These are phyloP conservation scores for Coenonympha glycerion DNA, from an alignment of 2,888 invertebrate species.

Conservation along the genomic window DNA sequence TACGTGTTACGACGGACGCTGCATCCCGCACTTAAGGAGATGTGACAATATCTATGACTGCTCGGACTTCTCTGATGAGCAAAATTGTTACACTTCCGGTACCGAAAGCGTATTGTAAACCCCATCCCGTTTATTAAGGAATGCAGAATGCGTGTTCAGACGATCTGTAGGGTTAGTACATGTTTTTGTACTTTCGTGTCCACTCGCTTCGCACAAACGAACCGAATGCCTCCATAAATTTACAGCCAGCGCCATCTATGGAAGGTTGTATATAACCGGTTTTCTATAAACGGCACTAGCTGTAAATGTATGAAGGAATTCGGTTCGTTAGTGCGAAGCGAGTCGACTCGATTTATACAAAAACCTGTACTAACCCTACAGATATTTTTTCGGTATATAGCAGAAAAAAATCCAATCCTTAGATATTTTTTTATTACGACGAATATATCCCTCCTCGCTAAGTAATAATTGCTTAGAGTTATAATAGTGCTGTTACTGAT, in stretches of 20 bases:
- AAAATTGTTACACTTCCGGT: slow-evolving; percentile 83
- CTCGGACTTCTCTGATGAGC: slow-evolving; percentile 92
- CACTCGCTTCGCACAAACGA: too few relatives aligned
- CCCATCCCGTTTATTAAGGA: slow-evolving; percentile 36
- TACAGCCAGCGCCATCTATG: too few relatives aligned
- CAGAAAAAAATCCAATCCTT: slow-evolving; percentile 3
- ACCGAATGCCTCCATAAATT: too few relatives aligned
- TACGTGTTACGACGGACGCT: slow-evolving; percentile 83
- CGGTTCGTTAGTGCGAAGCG: too few relatives aligned
- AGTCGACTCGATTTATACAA: not conserved
- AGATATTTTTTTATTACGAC: too few relatives aligned
- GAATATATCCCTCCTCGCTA: slow-evolving; percentile 2
- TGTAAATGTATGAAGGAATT: too few relatives aligned
- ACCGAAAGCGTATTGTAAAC: slow-evolving; percentile 41
- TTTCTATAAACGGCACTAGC: too few relatives aligned
- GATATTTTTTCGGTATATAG: slow-evolving; percentile 18
- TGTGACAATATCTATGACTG: slow-evolving; percentile 95
- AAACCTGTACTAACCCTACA: not conserved
- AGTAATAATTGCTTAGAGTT: too few relatives aligned
- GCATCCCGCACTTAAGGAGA: slow-evolving; percentile 84
- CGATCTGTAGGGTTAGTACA: too few relatives aligned
- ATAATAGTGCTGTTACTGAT: not conserved
- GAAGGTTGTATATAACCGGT: too few relatives aligned
- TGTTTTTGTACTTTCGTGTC: too few relatives aligned
- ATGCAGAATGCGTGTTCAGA: slow-evolving; percentile 44